Base-by-base conservation (phyloP, 2,113 vertebrate genomes). In the Barnardius zonarius region DNA sequence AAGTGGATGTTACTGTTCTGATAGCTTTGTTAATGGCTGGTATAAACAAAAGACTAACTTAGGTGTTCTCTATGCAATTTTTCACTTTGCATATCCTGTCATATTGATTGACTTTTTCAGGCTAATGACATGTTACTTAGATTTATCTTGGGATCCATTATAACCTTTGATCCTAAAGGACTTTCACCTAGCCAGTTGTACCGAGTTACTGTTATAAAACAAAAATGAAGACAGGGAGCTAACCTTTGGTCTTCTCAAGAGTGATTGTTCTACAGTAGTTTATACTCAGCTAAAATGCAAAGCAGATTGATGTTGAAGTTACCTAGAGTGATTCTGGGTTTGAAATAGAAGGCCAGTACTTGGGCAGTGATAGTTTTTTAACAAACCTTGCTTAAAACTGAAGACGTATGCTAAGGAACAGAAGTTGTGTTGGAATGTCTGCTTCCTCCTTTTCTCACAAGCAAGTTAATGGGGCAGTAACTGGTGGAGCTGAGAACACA, bases 321-420 rank as follows among this genome's bases (percentile, higher is more conserved):
- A 64, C 13, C 25, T 49, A 22, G 49, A 88, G 66, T 49, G 10
- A 22, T 35, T 70, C 46, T 35, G 24, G 5, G 31, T 54, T 85
- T 22, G 39, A 86, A 86, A 37, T 4, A 49, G 31, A 49, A 48
- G 31, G 37, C 27, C 4, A 41, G 4, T 68, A 41, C 51, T 49
- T 11, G 41, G 28, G 19, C 44, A 37, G 8, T 8, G 31, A 19
- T 6, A 54, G 5, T 2, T 11, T 76, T 70, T 83, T 46, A 48
- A n/a, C 5, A 37, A 54, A 41, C 6, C 54, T 62, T 31, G 5
- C 20, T 86, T 83, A n/a, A 59, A 72, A 41, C 17, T 57, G 48
- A 22, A 74, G 19, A 22, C 5, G 4, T 2, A 17, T 1, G 0
- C 18, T 54, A 33, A 41, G 17, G 16, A 10, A 13, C 28, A 39